Evolutionary conservation across 2,113 vertebrate genomes (phyloP).

Genomic region (Telmatochromis sp.): DNA sequence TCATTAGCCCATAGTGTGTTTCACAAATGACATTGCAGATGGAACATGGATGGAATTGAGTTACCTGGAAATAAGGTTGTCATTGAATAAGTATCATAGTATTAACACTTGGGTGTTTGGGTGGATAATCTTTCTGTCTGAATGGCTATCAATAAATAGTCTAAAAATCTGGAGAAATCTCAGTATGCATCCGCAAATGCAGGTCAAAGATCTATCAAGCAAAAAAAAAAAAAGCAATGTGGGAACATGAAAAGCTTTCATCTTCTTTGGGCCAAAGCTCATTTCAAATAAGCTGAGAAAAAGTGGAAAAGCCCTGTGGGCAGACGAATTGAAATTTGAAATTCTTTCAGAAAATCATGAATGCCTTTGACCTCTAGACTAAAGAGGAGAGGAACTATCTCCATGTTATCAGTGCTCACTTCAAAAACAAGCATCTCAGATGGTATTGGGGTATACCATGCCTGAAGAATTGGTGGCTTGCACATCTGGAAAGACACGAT

Average conservation of each 20-base stretch:
- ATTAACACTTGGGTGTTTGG: not conserved
- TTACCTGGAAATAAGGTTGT: not conserved
- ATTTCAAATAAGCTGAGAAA: not conserved
- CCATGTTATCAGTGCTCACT: not conserved
- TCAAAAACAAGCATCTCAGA: not conserved
- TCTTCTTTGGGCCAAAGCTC: not conserved
- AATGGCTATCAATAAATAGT: not conserved
- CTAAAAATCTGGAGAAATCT: not conserved
- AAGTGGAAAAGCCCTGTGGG: not conserved
- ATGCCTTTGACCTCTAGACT: not conserved
- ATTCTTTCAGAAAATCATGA: not conserved
- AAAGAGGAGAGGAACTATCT: not conserved
- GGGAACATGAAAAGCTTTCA: not conserved
- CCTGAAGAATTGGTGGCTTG: not conserved
- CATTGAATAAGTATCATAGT: not conserved
- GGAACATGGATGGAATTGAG: not conserved
- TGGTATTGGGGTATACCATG: not conserved
- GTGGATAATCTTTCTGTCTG: not conserved
- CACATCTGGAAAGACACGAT: not conserved
- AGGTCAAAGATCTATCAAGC: not conserved
- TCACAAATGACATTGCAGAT: not conserved
- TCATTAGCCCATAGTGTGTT: not conserved
- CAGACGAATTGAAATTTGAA: not conserved
- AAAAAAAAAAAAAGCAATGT: not conserved
- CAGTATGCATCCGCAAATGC: not conserved